phyloP scores from a whole-genome alignment of 2,113 vertebrate species.

The Apus apus region DNA sequence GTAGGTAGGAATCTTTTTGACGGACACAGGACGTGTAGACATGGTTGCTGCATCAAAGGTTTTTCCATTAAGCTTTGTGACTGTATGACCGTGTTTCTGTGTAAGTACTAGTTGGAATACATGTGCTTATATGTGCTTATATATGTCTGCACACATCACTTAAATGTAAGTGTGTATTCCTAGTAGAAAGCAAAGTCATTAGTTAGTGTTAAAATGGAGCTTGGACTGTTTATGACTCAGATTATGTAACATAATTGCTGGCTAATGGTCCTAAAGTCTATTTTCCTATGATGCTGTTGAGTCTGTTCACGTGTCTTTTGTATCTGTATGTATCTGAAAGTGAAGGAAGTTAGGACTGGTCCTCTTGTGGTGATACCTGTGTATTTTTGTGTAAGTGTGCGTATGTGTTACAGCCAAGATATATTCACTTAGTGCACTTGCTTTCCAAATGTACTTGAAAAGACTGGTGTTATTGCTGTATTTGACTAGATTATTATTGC shows the following conservation, averaged over 20 bases:
- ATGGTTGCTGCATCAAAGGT: not conserved
- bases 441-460: not conserved
- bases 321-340: not conserved
- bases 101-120: not conserved
- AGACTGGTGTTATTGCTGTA: not conserved
- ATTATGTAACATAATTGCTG: not conserved
- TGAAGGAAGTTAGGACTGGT: not conserved
- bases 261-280: not conserved
- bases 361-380: not conserved
- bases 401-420: not conserved
- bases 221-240: not conserved
- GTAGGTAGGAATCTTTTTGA: not conserved
- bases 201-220: not conserved
- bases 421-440: not conserved
- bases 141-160: not conserved
- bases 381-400: not conserved
- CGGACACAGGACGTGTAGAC: not conserved
- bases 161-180: not conserved
- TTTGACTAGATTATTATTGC: not conserved
- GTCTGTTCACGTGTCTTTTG: not conserved
- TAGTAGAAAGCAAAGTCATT: not conserved
- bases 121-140: not conserved
- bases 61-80: not conserved
- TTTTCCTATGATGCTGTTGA: not conserved
- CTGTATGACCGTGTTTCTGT: not conserved